Percentiles rank a stretch among this genome's conserved stretches.
Evolutionary conservation across 2,888 invertebrate genomes (phyloP).

Genomic region (Eudemis profundana): DNA sequence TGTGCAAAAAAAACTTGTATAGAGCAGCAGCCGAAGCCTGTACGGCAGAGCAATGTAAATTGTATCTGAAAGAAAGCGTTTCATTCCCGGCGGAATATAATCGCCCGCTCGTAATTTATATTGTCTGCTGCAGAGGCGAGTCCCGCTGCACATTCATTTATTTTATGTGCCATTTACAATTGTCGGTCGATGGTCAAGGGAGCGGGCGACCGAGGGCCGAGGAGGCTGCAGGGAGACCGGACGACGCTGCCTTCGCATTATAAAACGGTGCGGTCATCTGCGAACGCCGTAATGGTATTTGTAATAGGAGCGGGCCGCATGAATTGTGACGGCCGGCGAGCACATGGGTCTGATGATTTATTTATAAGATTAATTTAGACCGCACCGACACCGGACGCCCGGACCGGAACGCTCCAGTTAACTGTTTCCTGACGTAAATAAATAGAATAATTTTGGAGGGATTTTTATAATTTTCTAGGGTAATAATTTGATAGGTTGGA

Average conservation of each 20-base stretch:
- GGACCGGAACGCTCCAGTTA: conserved; percentile 45
- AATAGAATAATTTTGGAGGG: conserved; percentile 40
- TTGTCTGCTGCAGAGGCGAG: conserved; percentile 86
- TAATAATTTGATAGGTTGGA: not conserved
- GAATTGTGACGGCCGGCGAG: conserved; percentile 71
- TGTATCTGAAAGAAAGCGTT: conserved; percentile 83
- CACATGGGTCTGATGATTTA: conserved; percentile 77
- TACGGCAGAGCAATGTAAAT: conserved; percentile 45
- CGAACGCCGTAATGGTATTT: conserved; percentile 82
- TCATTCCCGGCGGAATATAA: conserved; percentile 85
- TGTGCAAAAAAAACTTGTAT: too few species aligned
- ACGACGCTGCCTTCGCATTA: conserved; percentile 82
- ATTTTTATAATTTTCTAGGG: conserved; percentile 2
- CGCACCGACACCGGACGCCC: conserved; percentile 51
- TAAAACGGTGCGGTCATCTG: conserved; percentile 86
- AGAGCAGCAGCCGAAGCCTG: too few species aligned
- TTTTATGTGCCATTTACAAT: conserved; percentile 87
- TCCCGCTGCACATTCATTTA: conserved; percentile 86
- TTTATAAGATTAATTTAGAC: conserved; percentile 73
- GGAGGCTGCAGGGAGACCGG: conserved; percentile 60
- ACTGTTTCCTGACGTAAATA: conserved; percentile 44
- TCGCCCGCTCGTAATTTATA: conserved; percentile 86
- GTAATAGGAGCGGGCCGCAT: conserved; percentile 78
- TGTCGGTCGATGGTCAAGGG: conserved; percentile 87
- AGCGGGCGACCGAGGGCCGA: conserved; percentile 66